A percentile compares a stretch with the other conserved stretches of the same genome.
Conservation (phyloP, 2,113 vertebrate species). For the Sylvia atricapilla region DNA sequence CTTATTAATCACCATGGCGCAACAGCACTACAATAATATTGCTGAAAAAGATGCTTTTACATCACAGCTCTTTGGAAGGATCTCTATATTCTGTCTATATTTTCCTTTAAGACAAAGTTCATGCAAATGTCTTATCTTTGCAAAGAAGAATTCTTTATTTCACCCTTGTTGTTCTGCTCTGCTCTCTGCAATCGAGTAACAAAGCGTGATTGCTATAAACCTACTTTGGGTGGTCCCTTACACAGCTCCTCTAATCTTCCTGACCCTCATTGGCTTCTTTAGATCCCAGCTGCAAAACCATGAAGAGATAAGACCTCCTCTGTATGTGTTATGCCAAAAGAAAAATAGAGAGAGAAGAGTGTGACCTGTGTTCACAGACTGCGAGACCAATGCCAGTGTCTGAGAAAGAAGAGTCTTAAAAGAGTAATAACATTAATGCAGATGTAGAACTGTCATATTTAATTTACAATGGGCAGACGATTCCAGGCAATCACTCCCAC, state of each 20-base stretch:
- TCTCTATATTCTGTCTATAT: not conserved
- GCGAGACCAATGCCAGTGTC: not conserved
- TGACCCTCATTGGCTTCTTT: not conserved
- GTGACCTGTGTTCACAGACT: not conserved
- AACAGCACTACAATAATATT: not conserved
- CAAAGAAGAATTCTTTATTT: not conserved
- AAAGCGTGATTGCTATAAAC: not conserved
- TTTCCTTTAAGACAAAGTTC: not conserved
- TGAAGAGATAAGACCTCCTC: not conserved
- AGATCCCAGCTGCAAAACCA: not conserved
- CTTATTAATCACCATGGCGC: not conserved
- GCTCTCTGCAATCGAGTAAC: not conserved
- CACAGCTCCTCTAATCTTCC: not conserved
- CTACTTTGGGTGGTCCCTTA: not conserved
- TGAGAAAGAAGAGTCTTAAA: constrained; percentile 23
- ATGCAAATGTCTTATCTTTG: not conserved
- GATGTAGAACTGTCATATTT: constrained; percentile 58
- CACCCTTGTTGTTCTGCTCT: not conserved
- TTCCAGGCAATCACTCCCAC: constrained; percentile 60
- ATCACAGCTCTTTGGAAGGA: not conserved
- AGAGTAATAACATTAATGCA: constrained; percentile 54
- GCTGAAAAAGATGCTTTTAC: not conserved
- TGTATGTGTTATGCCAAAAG: not conserved
- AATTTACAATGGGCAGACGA: constrained; percentile 50
- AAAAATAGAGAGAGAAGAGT: not conserved